Conservation (phyloP, 2,113 vertebrate species). For the Dolichotis patagonum region DNA sequence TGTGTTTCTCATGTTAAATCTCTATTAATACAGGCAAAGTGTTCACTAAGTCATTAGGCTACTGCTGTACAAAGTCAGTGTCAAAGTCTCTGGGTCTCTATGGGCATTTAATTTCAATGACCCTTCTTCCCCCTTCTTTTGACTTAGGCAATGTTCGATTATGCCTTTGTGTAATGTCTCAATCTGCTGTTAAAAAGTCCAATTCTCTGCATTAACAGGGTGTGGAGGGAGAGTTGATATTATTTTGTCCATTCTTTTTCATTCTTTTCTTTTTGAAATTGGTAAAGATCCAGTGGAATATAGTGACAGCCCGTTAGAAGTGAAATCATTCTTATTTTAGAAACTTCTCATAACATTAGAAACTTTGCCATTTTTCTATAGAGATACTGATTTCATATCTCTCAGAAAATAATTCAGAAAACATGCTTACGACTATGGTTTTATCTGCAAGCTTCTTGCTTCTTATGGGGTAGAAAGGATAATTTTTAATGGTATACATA, state of each 20-base stretch:
- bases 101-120: not conserved
- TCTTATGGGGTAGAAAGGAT: conserved; percentile 29
- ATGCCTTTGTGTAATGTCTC: not conserved
- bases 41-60: not conserved
- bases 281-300: not conserved
- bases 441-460: conserved; percentile 67
- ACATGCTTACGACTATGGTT: conserved; percentile 67
- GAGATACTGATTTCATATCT: conserved; percentile 75
- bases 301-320: conserved; percentile 59
- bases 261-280: not conserved
- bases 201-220: not conserved
- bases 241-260: not conserved
- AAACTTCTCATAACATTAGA: conserved; percentile 76
- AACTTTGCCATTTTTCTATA: conserved; percentile 74
- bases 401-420: conserved; percentile 73
- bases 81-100: not conserved
- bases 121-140: not conserved
- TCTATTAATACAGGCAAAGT: not conserved
- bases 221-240: not conserved
- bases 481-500: conserved; percentile 77
- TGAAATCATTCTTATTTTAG: conserved; percentile 73
- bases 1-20: not conserved
- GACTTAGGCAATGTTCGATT: not conserved
- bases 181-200: not conserved
- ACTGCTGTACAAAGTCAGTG: not conserved